phyloP scores from a whole-genome alignment of 2,888 invertebrate genomes.

The Ptycholaimellus sp. region DNA sequence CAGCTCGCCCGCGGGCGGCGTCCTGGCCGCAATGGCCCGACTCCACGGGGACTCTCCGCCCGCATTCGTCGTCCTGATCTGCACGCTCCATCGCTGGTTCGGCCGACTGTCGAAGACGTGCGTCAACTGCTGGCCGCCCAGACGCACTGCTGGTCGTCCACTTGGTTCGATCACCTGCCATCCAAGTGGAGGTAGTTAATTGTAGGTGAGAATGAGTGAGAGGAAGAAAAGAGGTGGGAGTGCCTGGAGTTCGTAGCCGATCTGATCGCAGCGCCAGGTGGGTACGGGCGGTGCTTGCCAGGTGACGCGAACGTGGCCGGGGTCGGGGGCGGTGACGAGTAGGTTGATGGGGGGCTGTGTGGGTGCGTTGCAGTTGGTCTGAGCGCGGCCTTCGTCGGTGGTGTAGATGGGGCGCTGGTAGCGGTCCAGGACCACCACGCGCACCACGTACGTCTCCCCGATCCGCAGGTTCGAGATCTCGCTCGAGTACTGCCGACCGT shows the following conservation, averaged over 20 bases:
- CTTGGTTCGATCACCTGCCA: neutral
- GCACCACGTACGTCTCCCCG: conserved; percentile 16
- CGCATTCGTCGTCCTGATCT: conserved; percentile 17
- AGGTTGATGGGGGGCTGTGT: conserved; percentile 20
- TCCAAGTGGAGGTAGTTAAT: neutral
- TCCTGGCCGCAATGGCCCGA: conserved; percentile 12
- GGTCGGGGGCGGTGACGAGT: conserved; percentile 15
- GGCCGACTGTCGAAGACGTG: conserved; percentile 21
- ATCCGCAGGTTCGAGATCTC: conserved; percentile 16
- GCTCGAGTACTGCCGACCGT: conserved; percentile 18
- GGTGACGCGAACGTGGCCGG: conserved; percentile 14
- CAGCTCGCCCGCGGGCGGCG: conserved; percentile 17
- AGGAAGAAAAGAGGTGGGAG: neutral
- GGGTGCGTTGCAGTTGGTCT: conserved; percentile 16
- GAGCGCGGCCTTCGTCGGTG: conserved; percentile 16
- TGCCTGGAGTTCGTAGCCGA: conserved; percentile 14
- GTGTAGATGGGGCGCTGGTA: conserved; percentile 24
- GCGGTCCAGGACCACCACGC: conserved; percentile 18
- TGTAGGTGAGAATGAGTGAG: neutral
- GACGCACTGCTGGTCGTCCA: conserved; percentile 10
- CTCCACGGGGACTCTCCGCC: conserved; percentile 22
- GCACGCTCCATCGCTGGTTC: conserved; percentile 19
- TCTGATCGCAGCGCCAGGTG: conserved; percentile 17
- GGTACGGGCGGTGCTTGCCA: conserved; percentile 14
- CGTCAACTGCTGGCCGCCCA: conserved; percentile 15